phyloP scores from a whole-genome alignment of 2,113 vertebrate genomes.

The Acanthisitta chloris region DNA sequence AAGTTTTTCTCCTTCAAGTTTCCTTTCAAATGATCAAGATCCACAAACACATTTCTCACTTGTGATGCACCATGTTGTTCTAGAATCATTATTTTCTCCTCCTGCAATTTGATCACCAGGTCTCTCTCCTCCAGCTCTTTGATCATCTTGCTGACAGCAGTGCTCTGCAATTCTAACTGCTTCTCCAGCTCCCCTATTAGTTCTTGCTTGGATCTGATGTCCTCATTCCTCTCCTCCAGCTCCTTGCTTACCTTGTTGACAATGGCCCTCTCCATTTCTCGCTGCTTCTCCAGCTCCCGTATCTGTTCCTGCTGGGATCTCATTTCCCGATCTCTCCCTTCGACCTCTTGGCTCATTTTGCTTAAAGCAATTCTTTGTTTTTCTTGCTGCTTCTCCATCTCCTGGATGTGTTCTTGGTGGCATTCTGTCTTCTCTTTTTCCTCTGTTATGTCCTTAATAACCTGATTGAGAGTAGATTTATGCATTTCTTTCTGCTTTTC shows the following conservation, averaged over 20 bases:
- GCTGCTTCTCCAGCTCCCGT: background rate
- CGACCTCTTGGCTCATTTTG: background rate
- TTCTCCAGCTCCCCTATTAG: background rate
- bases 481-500: background rate
- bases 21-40: constrained; percentile 64
- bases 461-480: background rate
- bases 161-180: background rate
- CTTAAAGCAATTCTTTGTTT: background rate
- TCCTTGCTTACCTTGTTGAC: background rate
- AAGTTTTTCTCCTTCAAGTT: constrained; percentile 52
- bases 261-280: background rate
- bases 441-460: constrained; percentile 17
- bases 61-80: constrained; percentile 60
- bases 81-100: constrained; percentile 59
- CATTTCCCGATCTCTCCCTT: background rate
- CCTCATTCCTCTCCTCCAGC: background rate
- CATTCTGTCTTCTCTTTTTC: background rate
- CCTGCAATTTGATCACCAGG: background rate
- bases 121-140: background rate
- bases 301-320: background rate
- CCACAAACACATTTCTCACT: constrained; percentile 63
- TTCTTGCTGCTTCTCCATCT: constrained; percentile 32
- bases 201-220: background rate
- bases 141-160: background rate
- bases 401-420: constrained; percentile 11